A percentile compares a stretch with the other conserved stretches of the same genome.
phyloP scores from a whole-genome alignment of 1,140 invertebrate species.

The Drosophila lini region DNA sequence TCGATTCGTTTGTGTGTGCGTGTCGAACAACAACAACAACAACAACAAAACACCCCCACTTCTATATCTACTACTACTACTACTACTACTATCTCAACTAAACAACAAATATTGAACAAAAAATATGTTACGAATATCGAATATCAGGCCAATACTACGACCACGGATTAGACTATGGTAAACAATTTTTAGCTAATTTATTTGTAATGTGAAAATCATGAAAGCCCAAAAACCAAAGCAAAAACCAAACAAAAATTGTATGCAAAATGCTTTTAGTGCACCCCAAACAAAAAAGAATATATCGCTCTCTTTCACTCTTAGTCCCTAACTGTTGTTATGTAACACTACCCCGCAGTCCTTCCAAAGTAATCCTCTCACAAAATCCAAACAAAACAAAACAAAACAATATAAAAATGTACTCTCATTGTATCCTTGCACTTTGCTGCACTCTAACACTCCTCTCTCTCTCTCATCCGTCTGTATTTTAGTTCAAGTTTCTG shows the following conservation, averaged over 20 bases:
- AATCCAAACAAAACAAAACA: constrained; percentile 21
- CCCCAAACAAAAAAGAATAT: constrained; percentile 5
- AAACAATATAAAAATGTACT: constrained; percentile 17
- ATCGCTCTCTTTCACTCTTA: constrained; percentile 3
- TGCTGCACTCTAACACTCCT: constrained; percentile 46
- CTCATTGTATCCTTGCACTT: constrained; percentile 42
- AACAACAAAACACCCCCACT: constrained; percentile 29
- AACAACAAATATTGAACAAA: constrained; percentile 33
- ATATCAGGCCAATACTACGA: constrained; percentile 91
- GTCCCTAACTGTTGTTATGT: constrained; percentile 45
- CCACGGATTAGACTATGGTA: constrained; percentile 96
- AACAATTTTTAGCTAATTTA: constrained; percentile 85
- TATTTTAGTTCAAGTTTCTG: constrained; percentile 43
- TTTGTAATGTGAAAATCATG: constrained; percentile 67
- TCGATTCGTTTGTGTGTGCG: constrained; percentile 64
- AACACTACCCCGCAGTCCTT: constrained; percentile 24
- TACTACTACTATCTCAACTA: constrained; percentile 53
- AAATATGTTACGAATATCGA: constrained; percentile 36
- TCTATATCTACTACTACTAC: constrained; percentile 53
- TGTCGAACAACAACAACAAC: constrained; percentile 49
- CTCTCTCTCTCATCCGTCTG: constrained; percentile 32
- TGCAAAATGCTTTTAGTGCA: constrained; percentile 66
- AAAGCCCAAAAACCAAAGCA: constrained; percentile 24
- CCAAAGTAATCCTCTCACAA: constrained; percentile 29
- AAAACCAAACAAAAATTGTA: constrained; percentile 12